Base-by-base conservation (phyloP, 2,797 vertebrate species). In the Petrocephalus sullivani region DNA sequence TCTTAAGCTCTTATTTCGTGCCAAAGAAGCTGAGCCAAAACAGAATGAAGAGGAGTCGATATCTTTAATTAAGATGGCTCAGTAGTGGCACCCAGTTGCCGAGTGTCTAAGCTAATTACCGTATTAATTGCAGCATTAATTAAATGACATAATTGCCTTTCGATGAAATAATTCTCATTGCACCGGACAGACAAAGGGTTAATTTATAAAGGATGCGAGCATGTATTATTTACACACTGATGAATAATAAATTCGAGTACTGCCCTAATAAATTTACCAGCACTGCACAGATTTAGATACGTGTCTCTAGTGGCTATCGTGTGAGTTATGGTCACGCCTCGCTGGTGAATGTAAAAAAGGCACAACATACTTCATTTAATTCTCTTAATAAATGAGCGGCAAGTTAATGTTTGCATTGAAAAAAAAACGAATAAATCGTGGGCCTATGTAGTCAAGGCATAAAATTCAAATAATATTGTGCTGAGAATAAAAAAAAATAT, bases 191-290 rank as follows among this genome's bases (percentile, higher is more conserved):
- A 82, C 92, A 96, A 92, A 95, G 95, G 96, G 96, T 96, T 96
- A 95, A 91, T 94, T 95, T 94, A 92, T 94, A 95, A 95, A 95
- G 95, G 95, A 96, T 96, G 94, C 95, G 95, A 93, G 92, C 95
- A 96, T 96, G 96, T 95, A 96, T 96, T 96, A 96, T 97, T 97
- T 97, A 96, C 94, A 88, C 93, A 90, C 94, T 95, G 95, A 96
- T 97, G 96, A 97, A 96, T 97, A 97, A 97, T 96, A 96, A 96
- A 97, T 97, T 94, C 94, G 94, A 94, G 94, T 94, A 94, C 94
- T 94, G 92, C 95, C 94, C 96, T 96, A 96, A 96, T 97, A 96
- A 95, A 96, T 96, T 96, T 96, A 94, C 93, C 93, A 94, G 94
- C 95, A 95, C 95, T 95, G 96, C 88, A 90, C 90, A 95, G 96